phyloP scores from a whole-genome alignment of 2,888 invertebrate species.

The Eupithecia centaureata region DNA sequence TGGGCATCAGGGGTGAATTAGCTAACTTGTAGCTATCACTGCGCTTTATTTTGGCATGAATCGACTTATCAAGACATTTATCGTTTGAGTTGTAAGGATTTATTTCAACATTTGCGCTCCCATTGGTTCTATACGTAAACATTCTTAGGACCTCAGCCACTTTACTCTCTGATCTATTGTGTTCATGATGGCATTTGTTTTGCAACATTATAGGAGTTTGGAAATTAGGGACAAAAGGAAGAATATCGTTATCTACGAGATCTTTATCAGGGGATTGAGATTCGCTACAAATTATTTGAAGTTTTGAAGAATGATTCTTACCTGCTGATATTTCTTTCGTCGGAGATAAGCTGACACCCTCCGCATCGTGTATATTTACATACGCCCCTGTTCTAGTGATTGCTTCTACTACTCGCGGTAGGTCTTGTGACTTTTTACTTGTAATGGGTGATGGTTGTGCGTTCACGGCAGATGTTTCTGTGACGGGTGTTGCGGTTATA shows the following conservation, averaged over 20 bases:
- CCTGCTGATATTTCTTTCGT: slow-evolving; percentile 87
- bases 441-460: slow-evolving; percentile 57
- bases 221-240: slow-evolving; percentile 77
- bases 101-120: slow-evolving; percentile 51
- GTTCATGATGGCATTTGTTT: slow-evolving; percentile 64
- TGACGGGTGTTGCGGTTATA: slow-evolving; percentile 83
- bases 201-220: slow-evolving; percentile 76
- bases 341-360: slow-evolving; percentile 84
- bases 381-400: slow-evolving; percentile 86
- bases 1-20: slow-evolving; percentile 88
- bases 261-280: slow-evolving; percentile 56
- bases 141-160: slow-evolving; percentile 78
- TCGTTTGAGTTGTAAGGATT: slow-evolving; percentile 46
- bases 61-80: slow-evolving; percentile 57
- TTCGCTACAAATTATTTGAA: slow-evolving; percentile 52
- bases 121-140: slow-evolving; percentile 71
- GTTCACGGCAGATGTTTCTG: slow-evolving; percentile 61
- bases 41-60: slow-evolving; percentile 86
- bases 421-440: slow-evolving; percentile 65
- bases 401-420: slow-evolving; percentile 76
- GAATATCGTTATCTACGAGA: slow-evolving; percentile 62
- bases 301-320: slow-evolving; percentile 81
- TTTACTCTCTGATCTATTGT: slow-evolving; percentile 65
- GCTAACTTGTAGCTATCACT: slow-evolving; percentile 94
- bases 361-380: slow-evolving; percentile 88